A percentile compares a stretch with the other conserved stretches of the same genome.
Conservation (phyloP, 1,140 invertebrate species). For the Carposina sasakii region DNA sequence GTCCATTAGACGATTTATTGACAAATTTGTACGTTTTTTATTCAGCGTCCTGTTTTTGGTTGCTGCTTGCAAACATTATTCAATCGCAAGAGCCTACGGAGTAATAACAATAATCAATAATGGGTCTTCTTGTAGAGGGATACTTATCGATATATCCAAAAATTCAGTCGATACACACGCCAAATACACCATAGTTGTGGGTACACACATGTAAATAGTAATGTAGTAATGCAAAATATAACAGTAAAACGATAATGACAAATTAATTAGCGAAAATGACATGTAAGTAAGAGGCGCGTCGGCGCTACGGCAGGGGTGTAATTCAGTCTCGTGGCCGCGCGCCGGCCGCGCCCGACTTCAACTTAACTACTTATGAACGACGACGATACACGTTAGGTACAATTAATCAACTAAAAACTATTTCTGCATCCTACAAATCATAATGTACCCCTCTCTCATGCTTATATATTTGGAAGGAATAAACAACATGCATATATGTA, state of each 20-base stretch:
- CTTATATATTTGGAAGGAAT: slow-evolving; percentile 61
- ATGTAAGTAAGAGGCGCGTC: slow-evolving; percentile 41
- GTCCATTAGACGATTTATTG: too few species aligned
- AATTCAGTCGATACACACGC: slow-evolving; percentile 47
- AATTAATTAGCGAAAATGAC: slow-evolving; percentile 49
- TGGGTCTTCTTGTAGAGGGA: too few species aligned
- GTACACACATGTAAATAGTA: slow-evolving; percentile 62
- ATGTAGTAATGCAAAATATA: slow-evolving; percentile 47
- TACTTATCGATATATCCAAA: too few species aligned
- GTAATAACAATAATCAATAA: too few species aligned
- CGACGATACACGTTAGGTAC: too few species aligned
- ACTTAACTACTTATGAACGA: slow-evolving; percentile 64
- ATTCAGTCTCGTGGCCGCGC: slow-evolving; percentile 63
- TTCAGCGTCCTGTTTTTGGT: too few species aligned
- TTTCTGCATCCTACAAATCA: slow-evolving; percentile 59
- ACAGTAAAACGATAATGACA: slow-evolving; percentile 61
- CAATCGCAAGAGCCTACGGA: too few species aligned
- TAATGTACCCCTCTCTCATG: slow-evolving; percentile 46
- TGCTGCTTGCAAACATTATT: too few species aligned
- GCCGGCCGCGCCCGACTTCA: slow-evolving; percentile 41
- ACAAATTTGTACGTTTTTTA: too few species aligned
- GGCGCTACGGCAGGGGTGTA: slow-evolving; percentile 57
- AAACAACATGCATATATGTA: slow-evolving; percentile 60
- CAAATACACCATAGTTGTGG: slow-evolving; percentile 57
- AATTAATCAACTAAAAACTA: slow-evolving; percentile 68